Base-by-base conservation (phyloP, 2,888 invertebrate genomes). In the Torymus auratus region DNA sequence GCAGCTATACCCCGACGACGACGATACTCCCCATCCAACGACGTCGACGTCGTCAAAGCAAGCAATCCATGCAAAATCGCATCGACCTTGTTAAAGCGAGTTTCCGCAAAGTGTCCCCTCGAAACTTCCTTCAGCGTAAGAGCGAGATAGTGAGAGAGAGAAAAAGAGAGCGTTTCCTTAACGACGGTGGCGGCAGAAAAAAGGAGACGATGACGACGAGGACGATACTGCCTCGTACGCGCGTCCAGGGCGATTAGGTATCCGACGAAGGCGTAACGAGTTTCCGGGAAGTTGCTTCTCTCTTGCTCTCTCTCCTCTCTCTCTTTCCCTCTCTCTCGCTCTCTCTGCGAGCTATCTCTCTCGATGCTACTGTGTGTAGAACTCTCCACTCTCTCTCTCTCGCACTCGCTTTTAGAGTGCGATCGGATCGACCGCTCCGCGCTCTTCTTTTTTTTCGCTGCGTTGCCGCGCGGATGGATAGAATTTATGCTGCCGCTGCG, bases 211-310 rank as follows among this genome's bases (percentile, higher is more conserved):
- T 13, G 55, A 20, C 13, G 15, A 41, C 14, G 20, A 28, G 28
- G 28, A 28, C 41, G 41, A 41, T 41, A 41, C 7, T 7, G 41
- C 41, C 1, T 5, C 41, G 41, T 41, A 7, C 7, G 41, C 28
- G 41, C 69, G 72, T 56, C 60, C 50, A 73, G 73, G 68, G 15
- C 62, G 69, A 74, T 80, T 80, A 80, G 70, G 70, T 76, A 67
- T 61, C 74, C 80, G 70, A 65, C 55, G 75, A 80, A 80, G 75
- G 68, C 75, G 75, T 76, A 80, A 80, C 80, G 71, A 76, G 76
- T 80, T 80, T 80, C 80, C 80, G 76, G 80, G 80, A 80, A 80
- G 80, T 76, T 76, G 15, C 41, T 12, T 52, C 28, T 7, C 53
- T 71, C 15, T 56, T 62, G 14, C 13, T 67, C 20, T 0, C 28